Evolutionary conservation across 2,113 vertebrate species (phyloP).

Genomic region (Nicator chloris): DNA sequence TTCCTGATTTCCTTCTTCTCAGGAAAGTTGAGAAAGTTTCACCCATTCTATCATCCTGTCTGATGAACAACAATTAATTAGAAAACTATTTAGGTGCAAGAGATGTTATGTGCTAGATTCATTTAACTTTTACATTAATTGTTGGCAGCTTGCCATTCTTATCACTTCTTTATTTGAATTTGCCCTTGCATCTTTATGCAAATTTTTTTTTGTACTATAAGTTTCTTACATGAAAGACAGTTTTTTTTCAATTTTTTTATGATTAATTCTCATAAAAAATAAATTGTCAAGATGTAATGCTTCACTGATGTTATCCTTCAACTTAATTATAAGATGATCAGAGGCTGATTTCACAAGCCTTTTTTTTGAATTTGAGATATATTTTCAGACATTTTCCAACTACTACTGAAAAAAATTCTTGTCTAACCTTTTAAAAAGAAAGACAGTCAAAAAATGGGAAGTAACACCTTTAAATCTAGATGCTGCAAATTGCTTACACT

Average conservation of each 20-base stretch:
- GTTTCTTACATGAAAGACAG: neutral
- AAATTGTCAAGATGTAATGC: neutral
- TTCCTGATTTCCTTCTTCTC: neutral
- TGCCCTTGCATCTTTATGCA: neutral
- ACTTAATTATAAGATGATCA: neutral
- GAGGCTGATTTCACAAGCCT: neutral
- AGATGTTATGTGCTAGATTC: neutral
- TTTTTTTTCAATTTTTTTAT: neutral
- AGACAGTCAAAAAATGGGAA: neutral
- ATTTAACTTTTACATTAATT: neutral
- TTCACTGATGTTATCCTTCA: neutral
- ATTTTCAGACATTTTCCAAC: neutral
- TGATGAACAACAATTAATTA: neutral
- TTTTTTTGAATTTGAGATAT: neutral
- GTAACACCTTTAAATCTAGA: neutral
- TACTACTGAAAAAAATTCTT: neutral
- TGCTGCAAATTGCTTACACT: neutral
- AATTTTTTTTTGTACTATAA: neutral
- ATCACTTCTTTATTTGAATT: neutral
- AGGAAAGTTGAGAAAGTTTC: neutral
- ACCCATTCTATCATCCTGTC: neutral
- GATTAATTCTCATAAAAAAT: constrained; percentile 13
- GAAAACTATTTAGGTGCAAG: neutral
- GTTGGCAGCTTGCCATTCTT: neutral
- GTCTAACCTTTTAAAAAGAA: neutral